A percentile compares a stretch with the other conserved stretches of the same genome.
Conservation (phyloP, 2,797 vertebrate species). For the Falco rusticolus region DNA sequence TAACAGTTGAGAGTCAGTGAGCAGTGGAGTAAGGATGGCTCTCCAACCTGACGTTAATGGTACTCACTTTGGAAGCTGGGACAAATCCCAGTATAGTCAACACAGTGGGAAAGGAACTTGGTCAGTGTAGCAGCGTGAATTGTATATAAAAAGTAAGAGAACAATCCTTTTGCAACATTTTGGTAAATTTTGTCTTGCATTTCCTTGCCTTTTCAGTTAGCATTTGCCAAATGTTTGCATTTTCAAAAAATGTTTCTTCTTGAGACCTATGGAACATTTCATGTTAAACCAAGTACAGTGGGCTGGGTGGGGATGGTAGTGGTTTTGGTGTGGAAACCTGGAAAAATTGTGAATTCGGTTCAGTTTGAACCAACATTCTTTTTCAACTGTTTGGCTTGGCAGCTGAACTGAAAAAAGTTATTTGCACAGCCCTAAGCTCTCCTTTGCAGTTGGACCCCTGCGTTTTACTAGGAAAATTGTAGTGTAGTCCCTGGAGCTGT, state of each 20-base stretch:
- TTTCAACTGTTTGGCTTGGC: slow-evolving; percentile 48
- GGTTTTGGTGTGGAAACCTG: slow-evolving; percentile 58
- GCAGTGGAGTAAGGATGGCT: background rate
- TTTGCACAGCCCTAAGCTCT: slow-evolving; percentile 9
- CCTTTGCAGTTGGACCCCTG: slow-evolving; percentile 16
- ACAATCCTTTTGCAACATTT: background rate
- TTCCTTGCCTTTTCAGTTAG: slow-evolving; percentile 2
- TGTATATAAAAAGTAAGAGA: background rate
- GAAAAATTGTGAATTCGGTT: slow-evolving; percentile 32
- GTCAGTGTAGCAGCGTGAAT: background rate
- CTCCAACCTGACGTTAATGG: background rate
- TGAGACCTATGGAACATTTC: background rate
- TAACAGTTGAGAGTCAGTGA: background rate
- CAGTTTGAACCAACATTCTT: slow-evolving; percentile 33
- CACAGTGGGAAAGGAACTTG: background rate
- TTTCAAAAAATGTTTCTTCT: slow-evolving; percentile 3
- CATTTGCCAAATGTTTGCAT: slow-evolving; percentile 2
- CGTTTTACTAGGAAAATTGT: slow-evolving; percentile 32
- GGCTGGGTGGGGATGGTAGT: background rate
- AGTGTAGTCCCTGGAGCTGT: background rate
- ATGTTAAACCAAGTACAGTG: background rate
- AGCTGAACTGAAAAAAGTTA: slow-evolving; percentile 48
- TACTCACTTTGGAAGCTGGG: background rate
- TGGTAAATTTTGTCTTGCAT: background rate
- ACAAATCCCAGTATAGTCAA: background rate